A percentile compares a stretch with the other conserved stretches of the same genome.
These are phyloP conservation scores for Erethizon dorsatum DNA, from an alignment of 2,797 vertebrate genomes.

Conservation along the genomic window DNA sequence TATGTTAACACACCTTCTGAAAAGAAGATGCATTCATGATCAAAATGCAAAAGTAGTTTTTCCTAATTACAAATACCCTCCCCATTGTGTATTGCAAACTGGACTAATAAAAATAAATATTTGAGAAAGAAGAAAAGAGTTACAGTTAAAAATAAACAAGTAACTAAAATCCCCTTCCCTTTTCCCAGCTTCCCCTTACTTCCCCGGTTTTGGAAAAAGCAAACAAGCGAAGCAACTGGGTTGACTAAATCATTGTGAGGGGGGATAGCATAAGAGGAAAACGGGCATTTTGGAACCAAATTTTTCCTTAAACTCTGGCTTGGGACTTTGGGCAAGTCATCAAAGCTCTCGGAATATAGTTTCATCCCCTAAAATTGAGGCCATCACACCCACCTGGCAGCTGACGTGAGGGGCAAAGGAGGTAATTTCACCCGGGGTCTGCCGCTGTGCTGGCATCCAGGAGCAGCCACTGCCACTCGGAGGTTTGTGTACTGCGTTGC, in stretches of 20 bases:
- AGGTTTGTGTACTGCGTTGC: background rate
- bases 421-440: no score
- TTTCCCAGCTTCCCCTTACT: background rate
- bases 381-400: background rate
- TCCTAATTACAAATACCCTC: background rate
- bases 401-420: background rate
- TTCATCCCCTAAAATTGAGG: background rate
- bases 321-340: background rate
- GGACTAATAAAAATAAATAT: background rate
- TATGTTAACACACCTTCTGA: background rate
- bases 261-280: background rate
- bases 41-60: constrained; percentile 40
- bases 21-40: constrained; percentile 9
- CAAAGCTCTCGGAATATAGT: background rate
- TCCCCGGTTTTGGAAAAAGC: background rate
- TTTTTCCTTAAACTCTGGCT: background rate
- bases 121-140: background rate
- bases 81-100: background rate
- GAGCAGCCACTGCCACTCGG: background rate
- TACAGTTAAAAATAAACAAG: background rate
- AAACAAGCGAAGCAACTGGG: background rate
- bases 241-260: background rate
- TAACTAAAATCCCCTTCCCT: background rate
- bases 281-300: background rate
- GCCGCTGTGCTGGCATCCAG: background rate